Evolutionary conservation across 2,888 invertebrate genomes (phyloP).

Genomic region (Oxycera nigricornis): DNA sequence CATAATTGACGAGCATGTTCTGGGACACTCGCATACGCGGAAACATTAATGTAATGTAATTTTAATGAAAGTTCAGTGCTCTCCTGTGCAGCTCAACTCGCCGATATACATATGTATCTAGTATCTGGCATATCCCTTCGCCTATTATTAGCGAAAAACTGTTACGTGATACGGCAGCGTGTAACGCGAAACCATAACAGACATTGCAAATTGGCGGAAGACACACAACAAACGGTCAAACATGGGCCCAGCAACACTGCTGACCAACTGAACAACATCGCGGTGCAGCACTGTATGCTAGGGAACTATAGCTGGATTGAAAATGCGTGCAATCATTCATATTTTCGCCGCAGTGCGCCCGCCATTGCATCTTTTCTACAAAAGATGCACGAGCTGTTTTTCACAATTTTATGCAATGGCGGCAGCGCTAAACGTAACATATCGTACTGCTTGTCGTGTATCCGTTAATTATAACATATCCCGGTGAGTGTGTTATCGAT

Average conservation of each 20-base stretch:
- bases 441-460: neutral
- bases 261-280: conserved; percentile 27
- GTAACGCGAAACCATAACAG: neutral
- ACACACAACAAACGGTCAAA: neutral
- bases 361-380: neutral
- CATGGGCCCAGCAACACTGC: conserved; percentile 2
- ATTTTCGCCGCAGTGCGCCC: neutral
- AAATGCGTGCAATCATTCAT: conserved; percentile 7
- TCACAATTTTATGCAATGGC: neutral
- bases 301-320: neutral
- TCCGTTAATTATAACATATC: neutral
- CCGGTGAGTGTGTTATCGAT: too few relatives aligned
- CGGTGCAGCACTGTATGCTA: neutral
- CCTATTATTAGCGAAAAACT: neutral
- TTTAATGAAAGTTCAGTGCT: conserved; percentile 8
- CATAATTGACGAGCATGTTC: neutral
- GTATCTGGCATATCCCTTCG: conserved; percentile 4
- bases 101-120: neutral
- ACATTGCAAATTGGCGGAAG: conserved; percentile 9
- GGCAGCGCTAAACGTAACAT: neutral
- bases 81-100: neutral
- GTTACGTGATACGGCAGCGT: conserved; percentile 12
- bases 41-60: too few relatives aligned
- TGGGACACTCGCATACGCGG: neutral
- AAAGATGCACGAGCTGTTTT: neutral